Base-by-base conservation (phyloP, 2,113 vertebrate species). In the Rhinogobius similis region DNA sequence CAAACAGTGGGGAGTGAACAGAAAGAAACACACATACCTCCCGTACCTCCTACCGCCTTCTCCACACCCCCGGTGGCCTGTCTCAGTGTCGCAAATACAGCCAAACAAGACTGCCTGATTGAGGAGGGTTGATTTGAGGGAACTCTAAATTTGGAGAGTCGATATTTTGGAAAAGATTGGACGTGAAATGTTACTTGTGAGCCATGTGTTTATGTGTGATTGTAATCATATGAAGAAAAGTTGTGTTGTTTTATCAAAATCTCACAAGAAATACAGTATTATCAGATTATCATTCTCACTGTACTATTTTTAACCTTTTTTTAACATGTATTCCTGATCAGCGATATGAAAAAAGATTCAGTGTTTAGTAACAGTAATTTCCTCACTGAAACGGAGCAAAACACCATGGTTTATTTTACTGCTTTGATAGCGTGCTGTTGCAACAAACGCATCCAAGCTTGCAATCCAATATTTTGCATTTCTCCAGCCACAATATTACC, bases 1-100 rank as follows among this genome's bases (percentile, higher is more conserved):
- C 67, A 87, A 90, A 90, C 90, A 88, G 86, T 80, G 77, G 83
- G 73, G 82, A 71, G 79, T 79, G 71, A 23, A 27, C 58, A 72
- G 65, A 21, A 68, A 70, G 71, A 3, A 68, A 76, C 61, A 79
- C 74, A 73, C 81, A 78, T 74, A 79, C 79, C 77, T 78, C 78
- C 46, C 69, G 62, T 41, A 73, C 65, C 36, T 66, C 61, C 61
- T 14, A 72, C 63, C 41, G 64, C 82, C 52, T 20, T 72, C 71
- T 70, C 64, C 48, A 78, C 75, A 62, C 87, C 67, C 67, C 81
- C 66, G 86, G 89, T 90, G 89, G 84, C 77, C 86, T 83, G 75
- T 68, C 66, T 75, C 39, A 58, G 73, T 78, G 75, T 73, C 81
- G 55, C 63, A 62, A 84, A 86, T 82, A 75, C 75, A 81, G 72